phyloP scores from a whole-genome alignment of 1,140 invertebrate species.

The Lordiphosa stackelbergi region DNA sequence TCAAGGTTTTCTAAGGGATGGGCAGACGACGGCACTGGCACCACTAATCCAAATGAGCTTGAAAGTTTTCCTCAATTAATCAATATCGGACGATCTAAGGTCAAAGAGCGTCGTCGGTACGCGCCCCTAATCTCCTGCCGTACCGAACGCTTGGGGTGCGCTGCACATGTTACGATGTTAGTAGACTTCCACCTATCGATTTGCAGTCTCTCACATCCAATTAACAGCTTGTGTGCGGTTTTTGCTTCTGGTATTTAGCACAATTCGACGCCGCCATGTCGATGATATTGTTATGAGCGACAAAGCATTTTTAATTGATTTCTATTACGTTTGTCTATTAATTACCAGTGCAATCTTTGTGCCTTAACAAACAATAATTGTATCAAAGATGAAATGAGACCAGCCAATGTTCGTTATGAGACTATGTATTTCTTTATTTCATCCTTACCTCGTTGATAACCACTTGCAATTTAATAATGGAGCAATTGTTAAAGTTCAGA shows the following conservation, averaged over 20 bases:
- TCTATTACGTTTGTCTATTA: slow-evolving; percentile 42
- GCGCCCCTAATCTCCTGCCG: slow-evolving; percentile 26
- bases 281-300: slow-evolving; percentile 5
- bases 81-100: slow-evolving; percentile 17
- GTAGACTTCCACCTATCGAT: slow-evolving; percentile 46
- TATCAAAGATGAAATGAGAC: slow-evolving; percentile 24
- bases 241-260: slow-evolving; percentile 43
- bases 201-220: slow-evolving; percentile 48
- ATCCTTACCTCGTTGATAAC: too few relatives aligned
- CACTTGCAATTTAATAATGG: too few relatives aligned
- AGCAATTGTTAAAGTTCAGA: too few relatives aligned
- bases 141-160: slow-evolving; percentile 3
- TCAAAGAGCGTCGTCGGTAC: slow-evolving; percentile 11
- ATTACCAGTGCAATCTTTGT: slow-evolving; percentile 10
- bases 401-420: background rate
- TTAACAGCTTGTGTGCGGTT: slow-evolving; percentile 41
- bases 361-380: background rate
- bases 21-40: slow-evolving; percentile 4
- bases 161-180: slow-evolving; percentile 3
- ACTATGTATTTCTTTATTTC: too few relatives aligned
- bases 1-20: slow-evolving; percentile 19
- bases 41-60: background rate
- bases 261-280: slow-evolving; percentile 30
- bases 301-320: slow-evolving; percentile 41
- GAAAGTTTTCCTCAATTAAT: too few relatives aligned